These are phyloP conservation scores for Carapus acus DNA, from an alignment of 2,797 vertebrate genomes.

Conservation along the genomic window DNA sequence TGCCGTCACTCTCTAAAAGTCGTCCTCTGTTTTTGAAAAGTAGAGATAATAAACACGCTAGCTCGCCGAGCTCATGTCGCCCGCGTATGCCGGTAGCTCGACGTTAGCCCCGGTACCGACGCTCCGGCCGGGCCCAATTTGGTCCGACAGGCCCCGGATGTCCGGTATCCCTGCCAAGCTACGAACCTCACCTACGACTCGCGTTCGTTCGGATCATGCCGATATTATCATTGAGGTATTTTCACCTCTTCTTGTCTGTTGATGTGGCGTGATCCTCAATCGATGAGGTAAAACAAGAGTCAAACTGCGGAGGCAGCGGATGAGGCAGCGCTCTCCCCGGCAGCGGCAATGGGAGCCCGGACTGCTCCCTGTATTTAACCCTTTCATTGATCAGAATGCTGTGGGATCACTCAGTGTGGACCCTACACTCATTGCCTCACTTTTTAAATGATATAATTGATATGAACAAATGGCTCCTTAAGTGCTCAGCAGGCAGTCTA, in stretches of 20 bases:
- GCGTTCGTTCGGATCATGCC: not conserved
- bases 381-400: no score
- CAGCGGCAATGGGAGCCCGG: not conserved
- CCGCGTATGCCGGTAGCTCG: constrained; percentile 9
- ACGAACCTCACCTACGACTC: not conserved
- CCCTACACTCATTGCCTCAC: no score
- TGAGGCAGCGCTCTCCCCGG: not conserved
- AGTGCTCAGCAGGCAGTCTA: no score
- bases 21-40: not conserved
- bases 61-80: constrained; percentile 12
- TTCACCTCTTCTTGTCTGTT: not conserved
- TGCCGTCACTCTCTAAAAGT: not conserved
- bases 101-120: not conserved
- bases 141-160: constrained; percentile 4
- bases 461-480: no score
- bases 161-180: not conserved
- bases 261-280: not conserved
- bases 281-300: not conserved
- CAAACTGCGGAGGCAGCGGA: constrained; percentile 2
- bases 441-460: no score
- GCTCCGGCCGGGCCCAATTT: not conserved
- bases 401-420: no score
- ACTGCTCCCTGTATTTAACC: not conserved
- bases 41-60: constrained; percentile 4
- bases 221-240: not conserved